Conservation (phyloP, 2,888 invertebrate genomes). For the Lepidochitona cinerea region DNA sequence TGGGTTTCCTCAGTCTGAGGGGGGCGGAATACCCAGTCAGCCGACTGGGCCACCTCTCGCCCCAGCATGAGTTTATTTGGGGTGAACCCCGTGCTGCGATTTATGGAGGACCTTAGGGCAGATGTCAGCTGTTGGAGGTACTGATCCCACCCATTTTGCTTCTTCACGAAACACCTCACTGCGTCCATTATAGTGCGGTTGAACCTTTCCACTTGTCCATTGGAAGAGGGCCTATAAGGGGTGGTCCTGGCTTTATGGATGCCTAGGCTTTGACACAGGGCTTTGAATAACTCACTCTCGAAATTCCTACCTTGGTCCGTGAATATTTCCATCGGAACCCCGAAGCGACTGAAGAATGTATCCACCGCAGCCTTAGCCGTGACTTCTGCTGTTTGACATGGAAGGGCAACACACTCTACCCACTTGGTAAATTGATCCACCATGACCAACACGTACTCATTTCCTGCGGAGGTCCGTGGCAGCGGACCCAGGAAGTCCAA, state of each 20-base stretch:
- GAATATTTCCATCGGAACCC: slow-evolving; percentile 21
- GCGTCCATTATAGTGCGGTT: slow-evolving; percentile 25
- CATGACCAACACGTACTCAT: too few relatives aligned
- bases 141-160: slow-evolving; percentile 23
- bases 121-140: slow-evolving; percentile 21
- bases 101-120: slow-evolving; percentile 16
- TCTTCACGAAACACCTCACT: slow-evolving; percentile 18
- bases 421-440: slow-evolving; percentile 30
- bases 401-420: slow-evolving; percentile 26
- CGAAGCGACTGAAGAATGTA: slow-evolving; percentile 23
- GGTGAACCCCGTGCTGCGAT: slow-evolving; percentile 25
- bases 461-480: too few relatives aligned
- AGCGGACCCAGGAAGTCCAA: too few relatives aligned
- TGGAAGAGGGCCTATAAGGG: slow-evolving; percentile 26
- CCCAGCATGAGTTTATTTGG: slow-evolving; percentile 28
- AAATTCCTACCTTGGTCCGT: slow-evolving; percentile 26
- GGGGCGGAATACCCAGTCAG: slow-evolving; percentile 16
- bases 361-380: slow-evolving; percentile 23
- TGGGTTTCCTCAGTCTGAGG: neutral
- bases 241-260: slow-evolving; percentile 28
- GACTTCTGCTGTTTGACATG: slow-evolving; percentile 19
- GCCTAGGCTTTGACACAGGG: slow-evolving; percentile 17
- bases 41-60: slow-evolving; percentile 24
- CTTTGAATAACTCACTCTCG: slow-evolving; percentile 25
- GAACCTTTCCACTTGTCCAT: slow-evolving; percentile 24